Conservation (phyloP, 2,113 vertebrate genomes). For the Hydrochoerus hydrochaeris region DNA sequence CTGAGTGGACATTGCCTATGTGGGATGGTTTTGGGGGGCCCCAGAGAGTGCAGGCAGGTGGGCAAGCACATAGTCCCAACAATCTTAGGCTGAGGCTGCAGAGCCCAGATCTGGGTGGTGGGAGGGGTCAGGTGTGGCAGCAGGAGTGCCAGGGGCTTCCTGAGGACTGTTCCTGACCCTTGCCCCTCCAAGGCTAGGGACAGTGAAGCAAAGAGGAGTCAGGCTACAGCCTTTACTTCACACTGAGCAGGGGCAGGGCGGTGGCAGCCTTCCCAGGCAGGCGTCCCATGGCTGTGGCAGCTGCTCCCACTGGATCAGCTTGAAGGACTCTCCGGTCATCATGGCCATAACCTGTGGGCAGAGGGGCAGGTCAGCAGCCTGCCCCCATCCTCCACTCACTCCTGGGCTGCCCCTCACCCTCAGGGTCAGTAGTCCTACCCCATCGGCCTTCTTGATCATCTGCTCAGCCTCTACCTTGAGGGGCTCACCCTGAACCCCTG, state of each 20-base stretch:
- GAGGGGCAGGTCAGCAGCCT: background rate
- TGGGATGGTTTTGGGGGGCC: background rate
- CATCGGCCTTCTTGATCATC: conserved; percentile 87
- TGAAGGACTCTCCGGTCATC: conserved; percentile 88
- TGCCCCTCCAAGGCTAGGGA: background rate
- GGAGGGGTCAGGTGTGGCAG: background rate
- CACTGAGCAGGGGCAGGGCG: background rate
- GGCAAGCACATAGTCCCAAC: background rate
- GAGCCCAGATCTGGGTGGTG: background rate
- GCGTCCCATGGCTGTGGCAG: accelerated
- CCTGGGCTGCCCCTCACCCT: accelerated
- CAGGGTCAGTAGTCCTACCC: background rate
- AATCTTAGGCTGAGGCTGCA: background rate
- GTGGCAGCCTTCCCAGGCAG: background rate
- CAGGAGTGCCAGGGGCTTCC: background rate
- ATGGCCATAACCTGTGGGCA: conserved; percentile 83
- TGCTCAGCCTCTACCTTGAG: conserved; percentile 84
- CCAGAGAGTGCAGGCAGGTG: background rate
- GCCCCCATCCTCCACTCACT: accelerated
- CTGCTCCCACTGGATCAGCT: conserved; percentile 80
- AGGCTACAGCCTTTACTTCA: background rate
- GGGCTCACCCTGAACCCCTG: conserved; percentile 60
- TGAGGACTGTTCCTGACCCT: background rate
- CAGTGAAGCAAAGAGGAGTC: background rate
- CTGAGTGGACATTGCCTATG: background rate